Evolutionary conservation across 1,140 invertebrate species (phyloP), one percentile per base, ranked within the genome.

Genomic region (Meteorus sp.): DNA sequence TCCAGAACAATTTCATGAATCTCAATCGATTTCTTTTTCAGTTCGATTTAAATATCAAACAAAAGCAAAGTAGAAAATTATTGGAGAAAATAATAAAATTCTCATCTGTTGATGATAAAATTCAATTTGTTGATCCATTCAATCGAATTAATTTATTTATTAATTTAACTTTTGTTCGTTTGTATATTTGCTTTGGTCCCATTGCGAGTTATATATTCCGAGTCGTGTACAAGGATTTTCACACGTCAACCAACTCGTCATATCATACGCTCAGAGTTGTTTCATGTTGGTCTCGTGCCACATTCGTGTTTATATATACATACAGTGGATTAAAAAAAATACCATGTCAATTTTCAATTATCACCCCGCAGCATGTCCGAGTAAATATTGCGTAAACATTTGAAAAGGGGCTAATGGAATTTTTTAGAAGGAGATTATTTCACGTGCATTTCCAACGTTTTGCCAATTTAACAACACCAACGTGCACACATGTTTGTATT

Each of bases 291-390:
- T 20, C 0, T 35, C 11, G 9, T 33, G 35, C n/a, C 19, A 11
- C 8, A n/a, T n/a, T n/a, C n/a, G 23, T 22, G 22, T 33, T 11
- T 9, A 45, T n/a, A 64, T 55, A 68, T 68, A 64, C 64, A 41
- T 45, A 33, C 25, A 23, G 1, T 13, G 17, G 50, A 45, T 56
- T 53, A 60, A 74, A 75, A n/a, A n/a, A 73, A 74, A 47, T 25
- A 56, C 45, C 61, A 69, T 56, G 71, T 71, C 73, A 73, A 75
- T 74, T 71, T 68, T 67, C 66, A 72, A 75, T 73, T 74, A 73
- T 70, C 53, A 60, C 41, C n/a, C 29, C 47, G 8, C 56, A 25
- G 33, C 19, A 8, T 8, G 13, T 13, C 33, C 29, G 31, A 41
- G 27, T 62, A 43, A 19, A 59, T 33, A 15, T n/a, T 37, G 45